Conservation (phyloP, 2,888 invertebrate species). For the Myopa testacea region DNA sequence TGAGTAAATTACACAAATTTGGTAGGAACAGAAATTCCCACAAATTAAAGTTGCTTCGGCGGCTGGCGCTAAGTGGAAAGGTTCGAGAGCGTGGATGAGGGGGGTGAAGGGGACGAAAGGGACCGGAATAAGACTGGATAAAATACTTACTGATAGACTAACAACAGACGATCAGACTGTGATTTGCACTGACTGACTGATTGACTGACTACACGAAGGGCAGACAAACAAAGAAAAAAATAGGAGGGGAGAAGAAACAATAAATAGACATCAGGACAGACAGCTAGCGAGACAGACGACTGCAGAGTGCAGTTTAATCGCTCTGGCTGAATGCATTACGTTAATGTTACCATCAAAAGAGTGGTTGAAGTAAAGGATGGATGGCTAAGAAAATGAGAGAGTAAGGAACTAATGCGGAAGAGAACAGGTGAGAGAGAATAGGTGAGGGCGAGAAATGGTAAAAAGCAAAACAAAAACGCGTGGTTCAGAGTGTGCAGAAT, state of each 20-base stretch:
- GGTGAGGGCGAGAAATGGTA: not conserved
- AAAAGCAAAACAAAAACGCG: not conserved
- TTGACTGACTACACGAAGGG: not conserved
- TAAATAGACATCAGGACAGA: not conserved
- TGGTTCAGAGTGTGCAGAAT: not conserved
- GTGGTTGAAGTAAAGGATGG: no score
- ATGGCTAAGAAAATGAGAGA: not conserved
- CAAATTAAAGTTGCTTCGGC: constrained; percentile 20
- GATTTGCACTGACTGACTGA: no score
- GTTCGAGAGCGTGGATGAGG: no score
- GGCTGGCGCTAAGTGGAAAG: not conserved
- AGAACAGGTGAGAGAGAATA: not conserved
- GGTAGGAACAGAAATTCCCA: constrained; percentile 30
- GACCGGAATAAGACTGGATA: no score
- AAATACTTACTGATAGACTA: not conserved
- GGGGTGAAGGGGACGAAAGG: no score
- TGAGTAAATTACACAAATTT: constrained; percentile 27
- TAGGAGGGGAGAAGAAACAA: not conserved
- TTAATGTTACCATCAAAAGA: not conserved
- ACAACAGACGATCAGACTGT: not conserved
- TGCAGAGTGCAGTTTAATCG: constrained; percentile 11
- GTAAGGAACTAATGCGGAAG: not conserved
- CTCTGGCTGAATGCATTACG: constrained; percentile 14
- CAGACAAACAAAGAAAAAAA: not conserved
- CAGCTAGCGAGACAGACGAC: not conserved